Conservation (phyloP, 2,797 vertebrate species). For the Poeciliopsis paucimaculata region DNA sequence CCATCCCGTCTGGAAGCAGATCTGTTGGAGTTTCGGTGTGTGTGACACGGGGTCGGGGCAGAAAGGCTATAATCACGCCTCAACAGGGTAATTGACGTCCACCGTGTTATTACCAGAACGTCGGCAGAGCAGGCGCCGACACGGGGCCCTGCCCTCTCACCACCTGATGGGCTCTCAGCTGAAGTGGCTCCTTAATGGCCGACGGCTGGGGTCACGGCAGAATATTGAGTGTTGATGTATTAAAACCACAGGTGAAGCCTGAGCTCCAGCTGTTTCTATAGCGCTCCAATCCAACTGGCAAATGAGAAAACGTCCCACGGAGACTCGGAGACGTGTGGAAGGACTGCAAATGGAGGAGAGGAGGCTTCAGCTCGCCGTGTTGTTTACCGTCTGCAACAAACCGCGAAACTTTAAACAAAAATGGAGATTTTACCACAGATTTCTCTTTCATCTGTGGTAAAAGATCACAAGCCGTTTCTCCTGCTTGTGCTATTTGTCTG, state of each 20-base stretch:
- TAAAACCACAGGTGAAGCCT: constrained; percentile 34
- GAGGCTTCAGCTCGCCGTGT: constrained; percentile 12
- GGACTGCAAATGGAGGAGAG: constrained; percentile 22
- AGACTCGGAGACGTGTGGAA: neutral
- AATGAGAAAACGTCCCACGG: constrained; percentile 43
- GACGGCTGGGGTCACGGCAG: constrained; percentile 49
- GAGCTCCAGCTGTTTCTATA: constrained; percentile 42
- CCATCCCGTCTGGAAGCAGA: neutral
- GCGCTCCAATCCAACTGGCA: neutral
- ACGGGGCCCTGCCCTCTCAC: constrained; percentile 27
- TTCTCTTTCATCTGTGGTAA: too few relatives aligned
- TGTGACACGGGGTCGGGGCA: constrained; percentile 4
- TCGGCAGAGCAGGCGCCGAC: constrained; percentile 35
- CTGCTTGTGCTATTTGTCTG: too few relatives aligned
- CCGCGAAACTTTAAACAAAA: too few relatives aligned
- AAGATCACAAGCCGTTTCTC: too few relatives aligned
- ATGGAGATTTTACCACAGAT: too few relatives aligned
- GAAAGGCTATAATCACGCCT: constrained; percentile 35
- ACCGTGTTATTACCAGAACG: constrained; percentile 45
- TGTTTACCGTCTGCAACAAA: neutral
- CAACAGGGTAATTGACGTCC: constrained; percentile 49
- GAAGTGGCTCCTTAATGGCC: constrained; percentile 45
- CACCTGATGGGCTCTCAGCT: constrained; percentile 13
- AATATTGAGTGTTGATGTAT: constrained; percentile 41
- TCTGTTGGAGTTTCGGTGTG: neutral